These are phyloP conservation scores for Gonioctena quinquepunctata DNA, from an alignment of 1,140 invertebrate species.

Conservation along the genomic window DNA sequence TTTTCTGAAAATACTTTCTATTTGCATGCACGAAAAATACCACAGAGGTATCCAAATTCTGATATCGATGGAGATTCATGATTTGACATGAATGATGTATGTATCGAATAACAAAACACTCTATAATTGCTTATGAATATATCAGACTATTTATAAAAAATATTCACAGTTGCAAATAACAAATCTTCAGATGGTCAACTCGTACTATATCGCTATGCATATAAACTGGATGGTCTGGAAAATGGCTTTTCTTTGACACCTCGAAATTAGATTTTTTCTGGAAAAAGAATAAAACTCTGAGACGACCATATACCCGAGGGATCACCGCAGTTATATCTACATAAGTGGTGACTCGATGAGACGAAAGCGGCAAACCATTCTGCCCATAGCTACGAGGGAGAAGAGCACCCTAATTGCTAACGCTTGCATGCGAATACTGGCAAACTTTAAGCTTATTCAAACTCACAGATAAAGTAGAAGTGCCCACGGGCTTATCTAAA, in stretches of 20 bases:
- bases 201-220: slow-evolving; percentile 48
- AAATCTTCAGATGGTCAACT: slow-evolving; percentile 16
- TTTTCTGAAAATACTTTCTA: too few relatives aligned
- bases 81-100: too few relatives aligned
- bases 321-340: slow-evolving; percentile 49
- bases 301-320: slow-evolving; percentile 46
- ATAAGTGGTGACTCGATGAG: slow-evolving; percentile 36
- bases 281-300: slow-evolving; percentile 51
- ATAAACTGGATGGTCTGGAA: slow-evolving; percentile 52
- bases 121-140: too few relatives aligned
- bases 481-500: slow-evolving; percentile 32
- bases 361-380: slow-evolving; percentile 24
- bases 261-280: slow-evolving; percentile 57
- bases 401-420: slow-evolving; percentile 28
- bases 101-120: too few relatives aligned
- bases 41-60: too few relatives aligned
- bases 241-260: slow-evolving; percentile 58
- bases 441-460: slow-evolving; percentile 29
- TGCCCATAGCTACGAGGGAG: background rate
- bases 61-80: too few relatives aligned
- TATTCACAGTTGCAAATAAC: background rate
- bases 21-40: too few relatives aligned
- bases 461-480: slow-evolving; percentile 22
- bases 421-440: slow-evolving; percentile 20
- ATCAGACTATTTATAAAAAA: background rate